Percentiles rank a stretch among this genome's conserved stretches.
phyloP scores from a whole-genome alignment of 35 echinoderm and acorn worm genomes.

The Holothuria glaberrima region DNA sequence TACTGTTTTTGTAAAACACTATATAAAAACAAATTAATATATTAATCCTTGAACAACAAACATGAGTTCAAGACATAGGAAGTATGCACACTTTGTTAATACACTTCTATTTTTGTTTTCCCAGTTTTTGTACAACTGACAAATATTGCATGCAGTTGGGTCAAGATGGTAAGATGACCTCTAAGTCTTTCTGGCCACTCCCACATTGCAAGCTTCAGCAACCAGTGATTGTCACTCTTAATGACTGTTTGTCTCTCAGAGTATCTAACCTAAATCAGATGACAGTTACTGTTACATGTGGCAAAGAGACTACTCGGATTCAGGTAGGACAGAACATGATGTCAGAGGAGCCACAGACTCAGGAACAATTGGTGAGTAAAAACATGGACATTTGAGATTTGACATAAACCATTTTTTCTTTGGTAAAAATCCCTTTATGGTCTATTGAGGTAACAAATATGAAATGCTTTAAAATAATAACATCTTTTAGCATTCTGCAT shows the following conservation, averaged over 20 bases:
- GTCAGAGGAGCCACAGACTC: slow-evolving; percentile 77
- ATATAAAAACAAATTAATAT: too few relatives aligned
- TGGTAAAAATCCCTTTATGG: too few relatives aligned
- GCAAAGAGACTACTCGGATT: slow-evolving; percentile 83
- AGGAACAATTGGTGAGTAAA: slow-evolving; percentile 86
- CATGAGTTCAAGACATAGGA: too few relatives aligned
- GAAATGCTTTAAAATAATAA: too few relatives aligned
- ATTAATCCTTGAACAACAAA: too few relatives aligned
- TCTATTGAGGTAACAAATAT: too few relatives aligned
- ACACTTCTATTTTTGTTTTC: neutral
- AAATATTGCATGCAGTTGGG: slow-evolving; percentile 81
- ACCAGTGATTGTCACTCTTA: slow-evolving; percentile 69
- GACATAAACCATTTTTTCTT: too few relatives aligned
- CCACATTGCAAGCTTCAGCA: slow-evolving; percentile 75
- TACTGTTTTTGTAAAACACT: too few relatives aligned
- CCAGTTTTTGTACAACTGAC: slow-evolving; percentile 86
- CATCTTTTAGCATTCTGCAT: too few relatives aligned
- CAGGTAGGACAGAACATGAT: slow-evolving; percentile 79
- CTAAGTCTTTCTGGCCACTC: slow-evolving; percentile 81
- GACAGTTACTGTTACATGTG: slow-evolving; percentile 66
- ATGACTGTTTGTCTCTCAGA: slow-evolving; percentile 71
- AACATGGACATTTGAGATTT: too few relatives aligned
- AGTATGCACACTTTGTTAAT: too few relatives aligned
- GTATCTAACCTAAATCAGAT: slow-evolving; percentile 82
- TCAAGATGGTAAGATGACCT: slow-evolving; percentile 63